Evolutionary conservation across 2,797 vertebrate genomes (phyloP).

Genomic region (Molossus molossus): DNA sequence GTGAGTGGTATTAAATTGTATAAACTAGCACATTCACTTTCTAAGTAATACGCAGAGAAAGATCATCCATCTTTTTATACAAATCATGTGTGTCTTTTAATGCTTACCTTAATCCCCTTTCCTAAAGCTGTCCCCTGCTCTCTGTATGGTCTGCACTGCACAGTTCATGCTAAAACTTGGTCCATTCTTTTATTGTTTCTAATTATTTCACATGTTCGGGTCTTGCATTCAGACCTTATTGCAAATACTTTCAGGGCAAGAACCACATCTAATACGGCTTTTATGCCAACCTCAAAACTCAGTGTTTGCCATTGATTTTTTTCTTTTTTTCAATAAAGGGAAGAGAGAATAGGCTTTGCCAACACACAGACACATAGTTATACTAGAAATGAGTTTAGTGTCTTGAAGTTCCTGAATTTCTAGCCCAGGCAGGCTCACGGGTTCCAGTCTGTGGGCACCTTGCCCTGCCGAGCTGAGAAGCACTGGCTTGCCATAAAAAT

Average conservation of each 20-base stretch:
- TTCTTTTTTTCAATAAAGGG: constrained; percentile 45
- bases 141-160: neutral
- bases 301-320: constrained; percentile 26
- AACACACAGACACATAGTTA: constrained; percentile 29
- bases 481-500: neutral
- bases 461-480: constrained; percentile 26
- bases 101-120: constrained; percentile 48
- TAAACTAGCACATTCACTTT: neutral
- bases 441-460: constrained; percentile 39
- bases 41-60: constrained; percentile 52
- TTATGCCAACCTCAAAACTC: constrained; percentile 49
- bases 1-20: neutral
- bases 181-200: constrained; percentile 32
- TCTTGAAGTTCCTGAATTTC: constrained; percentile 75
- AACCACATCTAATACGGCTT: neutral
- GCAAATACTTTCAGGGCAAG: constrained; percentile 27
- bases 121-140: neutral
- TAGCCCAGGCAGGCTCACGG: constrained; percentile 50
- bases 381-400: constrained; percentile 38
- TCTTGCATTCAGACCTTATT: constrained; percentile 35
- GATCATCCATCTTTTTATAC: constrained; percentile 42
- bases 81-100: constrained; percentile 31
- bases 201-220: neutral
- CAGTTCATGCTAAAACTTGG: neutral
- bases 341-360: constrained; percentile 66